Base-by-base conservation (phyloP, 64 coral and sea anemone genomes). In the Porites australiensis region DNA sequence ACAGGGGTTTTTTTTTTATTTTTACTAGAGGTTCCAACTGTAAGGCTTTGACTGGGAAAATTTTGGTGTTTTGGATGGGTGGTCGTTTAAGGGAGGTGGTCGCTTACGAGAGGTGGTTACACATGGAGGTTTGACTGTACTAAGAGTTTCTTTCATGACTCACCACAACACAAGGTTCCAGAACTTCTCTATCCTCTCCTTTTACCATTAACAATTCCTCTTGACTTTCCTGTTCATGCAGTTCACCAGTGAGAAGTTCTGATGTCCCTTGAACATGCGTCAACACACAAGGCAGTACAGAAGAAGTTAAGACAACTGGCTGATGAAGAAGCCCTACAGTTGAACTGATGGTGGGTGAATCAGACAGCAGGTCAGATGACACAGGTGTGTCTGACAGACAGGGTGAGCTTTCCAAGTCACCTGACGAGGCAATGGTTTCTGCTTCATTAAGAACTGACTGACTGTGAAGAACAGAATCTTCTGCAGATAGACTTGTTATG, bases 131-230 rank as follows among this genome's bases (percentile, higher is more conserved):
- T 37, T 1, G 27, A 37, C 27, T 37, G 1, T 37, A 59, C 57
- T 6, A 59, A 23, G 19, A 0, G 5, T 23, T 37, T 37, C 4
- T 62, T 58, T 47, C 1, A 68, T 51, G 68, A 94, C 95, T 94
- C 37, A 96, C 95, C 88, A 88, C 89, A 75, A 98, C 94, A 79
- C 92, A 98, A 53, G 95, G 89, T 21, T 91, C 81, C 79, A 65
- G 79, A 53, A 89, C 80, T 27, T 93, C 74, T 94, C 86, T 94
- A 27, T 65, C 72, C 19, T 96, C 95, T 80, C 43, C 48, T 83
- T 98, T 98, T 44, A 89, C 66, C 90, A 94, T 93, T 54, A 98
- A 87, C 58, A 94, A 62, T 60, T 91, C 95, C 46, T 94, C 88
- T 22, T 93, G 72, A 73, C 82, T 75, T 22, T 49, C 82, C 13